Evolutionary conservation across 2,113 vertebrate species (phyloP).

Genomic region (pig (Sus scrofa)): T2T-Sscrofa CM000822.6:10549001-10549500

Average conservation of each 20-base stretch:
- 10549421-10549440: not conserved
- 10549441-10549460: not conserved
- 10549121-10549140: too few relatives aligned
- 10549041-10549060: too few relatives aligned
- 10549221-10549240: too few relatives aligned
- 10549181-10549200: too few relatives aligned
- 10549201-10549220: too few relatives aligned
- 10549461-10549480: not conserved
- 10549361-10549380: not conserved
- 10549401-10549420: not conserved
- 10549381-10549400: not conserved
- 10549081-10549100: too few relatives aligned
- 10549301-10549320: not conserved
- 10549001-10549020: too few relatives aligned
- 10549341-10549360: not conserved
- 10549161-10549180: too few relatives aligned
- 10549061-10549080: too few relatives aligned
- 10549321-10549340: not conserved
- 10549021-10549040: too few relatives aligned
- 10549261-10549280: constrained; percentile 3
- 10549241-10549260: not conserved
- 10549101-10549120: too few relatives aligned
- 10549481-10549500: constrained; percentile 20
- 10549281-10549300: not conserved
- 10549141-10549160: too few relatives aligned